These are phyloP conservation scores for Spatula clypeata DNA, from an alignment of 2,797 vertebrate species.

Conservation along the genomic window DNA sequence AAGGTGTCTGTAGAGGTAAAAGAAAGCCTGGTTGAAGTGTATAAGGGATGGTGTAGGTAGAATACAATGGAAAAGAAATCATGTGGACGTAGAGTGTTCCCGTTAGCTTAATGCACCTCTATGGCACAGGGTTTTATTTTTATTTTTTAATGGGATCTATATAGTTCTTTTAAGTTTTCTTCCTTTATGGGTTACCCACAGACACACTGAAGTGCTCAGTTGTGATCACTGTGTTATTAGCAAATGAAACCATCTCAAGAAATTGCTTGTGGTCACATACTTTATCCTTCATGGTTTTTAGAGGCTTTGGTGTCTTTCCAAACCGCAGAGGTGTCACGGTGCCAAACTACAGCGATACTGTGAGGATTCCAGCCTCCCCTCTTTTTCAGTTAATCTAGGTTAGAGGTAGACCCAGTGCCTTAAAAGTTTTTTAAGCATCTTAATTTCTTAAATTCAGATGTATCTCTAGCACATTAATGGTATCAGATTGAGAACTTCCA, in stretches of 20 bases:
- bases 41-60: neutral
- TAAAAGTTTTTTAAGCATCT: neutral
- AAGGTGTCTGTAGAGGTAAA: neutral
- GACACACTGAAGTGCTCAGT: neutral
- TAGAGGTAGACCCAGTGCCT: neutral
- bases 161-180: neutral
- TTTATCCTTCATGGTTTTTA: neutral
- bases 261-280: neutral
- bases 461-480: neutral
- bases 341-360: neutral
- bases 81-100: neutral
- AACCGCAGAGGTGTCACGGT: neutral
- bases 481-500: neutral
- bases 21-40: neutral
- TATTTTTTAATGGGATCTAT: neutral
- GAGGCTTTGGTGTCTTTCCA: neutral
- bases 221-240: neutral
- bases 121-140: fast-evolving
- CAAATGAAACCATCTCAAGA: neutral
- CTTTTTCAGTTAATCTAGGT: neutral
- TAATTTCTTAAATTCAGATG: neutral
- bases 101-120: neutral
- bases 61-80: neutral
- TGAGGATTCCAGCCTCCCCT: neutral
- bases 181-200: neutral